Percentiles rank a stretch among this genome's conserved stretches.
phyloP scores from a whole-genome alignment of 2,797 vertebrate species.

The Poeciliopsis paucimaculata region DNA sequence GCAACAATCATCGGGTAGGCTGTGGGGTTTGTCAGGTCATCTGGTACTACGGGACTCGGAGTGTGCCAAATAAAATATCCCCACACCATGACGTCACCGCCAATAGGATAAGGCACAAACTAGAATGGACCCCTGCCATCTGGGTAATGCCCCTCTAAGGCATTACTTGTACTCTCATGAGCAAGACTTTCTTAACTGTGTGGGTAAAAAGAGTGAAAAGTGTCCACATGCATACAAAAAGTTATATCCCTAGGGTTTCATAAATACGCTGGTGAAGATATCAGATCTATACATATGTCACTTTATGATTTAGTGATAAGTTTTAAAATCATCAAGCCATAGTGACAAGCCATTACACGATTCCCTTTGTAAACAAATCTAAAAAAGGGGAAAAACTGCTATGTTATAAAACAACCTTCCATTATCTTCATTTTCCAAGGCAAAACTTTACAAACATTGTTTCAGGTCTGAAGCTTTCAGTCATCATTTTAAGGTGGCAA shows the following conservation, averaged over 20 bases:
- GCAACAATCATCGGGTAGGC: not conserved
- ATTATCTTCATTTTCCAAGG: not conserved
- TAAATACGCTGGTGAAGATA: not conserved
- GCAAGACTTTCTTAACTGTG: not conserved
- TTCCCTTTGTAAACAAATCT: not conserved
- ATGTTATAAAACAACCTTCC: not conserved
- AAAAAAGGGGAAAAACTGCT: not conserved
- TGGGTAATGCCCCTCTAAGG: not conserved
- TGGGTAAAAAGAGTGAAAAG: not conserved
- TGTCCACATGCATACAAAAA: not conserved
- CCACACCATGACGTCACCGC: not conserved
- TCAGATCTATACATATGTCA: not conserved
- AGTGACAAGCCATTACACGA: not conserved
- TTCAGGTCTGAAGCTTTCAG: slow-evolving; percentile 32
- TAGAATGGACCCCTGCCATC: not conserved
- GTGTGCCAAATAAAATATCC: not conserved
- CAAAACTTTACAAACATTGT: not conserved
- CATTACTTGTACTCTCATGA: not conserved
- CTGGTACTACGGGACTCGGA: not conserved
- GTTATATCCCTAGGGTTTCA: not conserved
- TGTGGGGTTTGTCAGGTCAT: not conserved
- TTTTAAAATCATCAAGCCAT: not conserved
- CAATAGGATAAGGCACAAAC: not conserved
- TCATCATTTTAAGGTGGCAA: slow-evolving; percentile 41
- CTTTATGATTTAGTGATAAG: not conserved